phyloP scores from a whole-genome alignment of 2,797 vertebrate species.

The Pseudotriccus pelzelni region DNA sequence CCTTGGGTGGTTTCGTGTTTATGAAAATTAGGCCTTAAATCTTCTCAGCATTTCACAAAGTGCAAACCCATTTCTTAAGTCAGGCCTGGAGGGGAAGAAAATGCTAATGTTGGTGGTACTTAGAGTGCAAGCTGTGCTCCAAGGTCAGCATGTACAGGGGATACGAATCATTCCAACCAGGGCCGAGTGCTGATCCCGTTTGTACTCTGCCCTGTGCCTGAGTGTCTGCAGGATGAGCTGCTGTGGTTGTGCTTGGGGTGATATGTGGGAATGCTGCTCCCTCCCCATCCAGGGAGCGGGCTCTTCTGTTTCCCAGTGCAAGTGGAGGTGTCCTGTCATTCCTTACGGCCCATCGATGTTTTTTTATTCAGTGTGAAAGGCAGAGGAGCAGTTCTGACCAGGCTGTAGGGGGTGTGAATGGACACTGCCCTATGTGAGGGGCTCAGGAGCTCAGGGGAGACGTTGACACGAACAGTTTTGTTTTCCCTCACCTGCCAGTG shows the following conservation, averaged over 20 bases:
- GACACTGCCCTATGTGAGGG: not conserved
- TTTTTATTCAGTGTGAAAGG: fast-evolving
- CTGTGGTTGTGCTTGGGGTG: fast-evolving
- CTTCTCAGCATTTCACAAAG: not conserved
- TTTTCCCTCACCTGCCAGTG: not conserved
- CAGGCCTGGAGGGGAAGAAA: conserved; percentile 1
- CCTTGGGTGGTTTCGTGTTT: not conserved
- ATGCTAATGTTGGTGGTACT: not conserved
- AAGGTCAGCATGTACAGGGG: not conserved
- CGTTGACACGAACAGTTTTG: fast-evolving
- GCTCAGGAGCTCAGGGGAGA: not conserved
- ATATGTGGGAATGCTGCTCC: not conserved
- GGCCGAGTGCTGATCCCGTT: fast-evolving
- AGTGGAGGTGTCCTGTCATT: fast-evolving
- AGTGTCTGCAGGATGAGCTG: not conserved
- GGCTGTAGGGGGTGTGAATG: not conserved
- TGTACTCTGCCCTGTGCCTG: fast-evolving
- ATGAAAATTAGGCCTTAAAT: conserved; percentile 28
- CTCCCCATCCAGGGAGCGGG: not conserved
- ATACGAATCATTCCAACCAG: not conserved
- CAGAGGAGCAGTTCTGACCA: not conserved
- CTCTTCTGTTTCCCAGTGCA: not conserved
- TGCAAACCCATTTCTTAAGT: not conserved
- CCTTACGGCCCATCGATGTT: fast-evolving
- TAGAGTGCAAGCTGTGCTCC: not conserved